Evolutionary conservation across 2,888 invertebrate species (phyloP), one percentile per base, ranked within the genome.

Genomic region (Lobophora halterata): DNA sequence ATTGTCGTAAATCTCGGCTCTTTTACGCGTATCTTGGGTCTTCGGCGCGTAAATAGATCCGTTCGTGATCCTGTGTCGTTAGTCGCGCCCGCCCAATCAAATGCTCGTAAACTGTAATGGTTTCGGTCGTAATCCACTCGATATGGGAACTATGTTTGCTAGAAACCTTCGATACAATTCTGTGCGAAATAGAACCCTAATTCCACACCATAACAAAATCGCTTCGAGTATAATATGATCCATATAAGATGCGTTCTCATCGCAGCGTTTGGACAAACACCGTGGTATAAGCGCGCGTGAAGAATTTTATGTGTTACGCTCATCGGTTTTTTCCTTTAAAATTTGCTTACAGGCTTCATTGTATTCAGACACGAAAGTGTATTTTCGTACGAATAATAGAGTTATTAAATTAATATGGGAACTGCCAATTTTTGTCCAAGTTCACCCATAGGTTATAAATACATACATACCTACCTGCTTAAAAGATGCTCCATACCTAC

Each of bases 31-130:
- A 83, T 81, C 69, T 69, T 67, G 55, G 52, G 61, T 68, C 67
- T 75, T 74, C 71, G 57, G 65, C n/a, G n/a, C n/a, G n/a, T 53
- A 43, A 52, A 46, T 46, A 61, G 60, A 46, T 55, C 55, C 58
- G 62, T 72, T 74, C 83, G 82, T 82, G 81, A 71, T 72, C 67
- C 67, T 63, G 62, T 75, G 71, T 77, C 73, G 79, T 83, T 81
- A 76, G 79, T 75, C 65, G 60, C 71, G 79, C 63, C 70, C 71
- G 67, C 64, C 75, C 76, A 82, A 83, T 85, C 82, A 77, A 78
- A 86, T 61, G 60, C 68, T 78, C 77, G 75, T 82, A 81, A 85
- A 85, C 61, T 61, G 68, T 82, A 77, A 83, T 81, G 67, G 77
- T 68, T 65, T 66, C 65, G 69, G 65, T 73, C 68, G 77, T 76